phyloP scores from a whole-genome alignment of 2,113 vertebrate species.

The Australoheros scitulus region DNA sequence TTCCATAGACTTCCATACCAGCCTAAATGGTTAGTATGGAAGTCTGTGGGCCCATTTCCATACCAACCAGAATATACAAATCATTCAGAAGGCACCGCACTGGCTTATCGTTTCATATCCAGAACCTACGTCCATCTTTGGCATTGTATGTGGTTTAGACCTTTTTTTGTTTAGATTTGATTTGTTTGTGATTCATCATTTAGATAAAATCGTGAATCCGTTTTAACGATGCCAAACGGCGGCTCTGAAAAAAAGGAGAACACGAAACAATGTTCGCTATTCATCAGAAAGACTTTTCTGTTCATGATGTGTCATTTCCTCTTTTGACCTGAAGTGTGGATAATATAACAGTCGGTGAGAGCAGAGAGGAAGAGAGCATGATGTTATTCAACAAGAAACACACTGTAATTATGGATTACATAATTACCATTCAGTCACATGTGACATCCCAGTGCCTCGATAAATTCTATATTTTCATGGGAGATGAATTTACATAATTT shows the following conservation, averaged over 20 bases:
- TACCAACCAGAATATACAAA: no score
- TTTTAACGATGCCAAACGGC: background rate
- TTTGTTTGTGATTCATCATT: background rate
- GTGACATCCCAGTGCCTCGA: background rate
- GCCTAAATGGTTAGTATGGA: background rate
- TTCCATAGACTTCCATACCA: background rate
- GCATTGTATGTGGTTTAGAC: background rate
- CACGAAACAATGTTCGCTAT: background rate
- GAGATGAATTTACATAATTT: conserved; percentile 16
- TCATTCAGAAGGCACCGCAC: background rate
- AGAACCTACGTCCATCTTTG: no score
- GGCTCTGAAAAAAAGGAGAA: background rate
- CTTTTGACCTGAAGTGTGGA: background rate
- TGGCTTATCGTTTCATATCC: background rate
- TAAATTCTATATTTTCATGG: background rate
- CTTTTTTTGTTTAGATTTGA: background rate
- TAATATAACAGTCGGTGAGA: background rate
- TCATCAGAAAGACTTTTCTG: background rate
- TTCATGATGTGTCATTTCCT: background rate
- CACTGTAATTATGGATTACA: conserved; percentile 5
- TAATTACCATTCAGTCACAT: conserved; percentile 7
- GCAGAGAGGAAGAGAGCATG: background rate
- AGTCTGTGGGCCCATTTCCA: background rate
- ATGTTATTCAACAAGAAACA: background rate
- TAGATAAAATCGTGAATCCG: background rate